These are phyloP conservation scores for Rhagonycha fulva DNA, from an alignment of 2,888 invertebrate genomes.

Conservation along the genomic window DNA sequence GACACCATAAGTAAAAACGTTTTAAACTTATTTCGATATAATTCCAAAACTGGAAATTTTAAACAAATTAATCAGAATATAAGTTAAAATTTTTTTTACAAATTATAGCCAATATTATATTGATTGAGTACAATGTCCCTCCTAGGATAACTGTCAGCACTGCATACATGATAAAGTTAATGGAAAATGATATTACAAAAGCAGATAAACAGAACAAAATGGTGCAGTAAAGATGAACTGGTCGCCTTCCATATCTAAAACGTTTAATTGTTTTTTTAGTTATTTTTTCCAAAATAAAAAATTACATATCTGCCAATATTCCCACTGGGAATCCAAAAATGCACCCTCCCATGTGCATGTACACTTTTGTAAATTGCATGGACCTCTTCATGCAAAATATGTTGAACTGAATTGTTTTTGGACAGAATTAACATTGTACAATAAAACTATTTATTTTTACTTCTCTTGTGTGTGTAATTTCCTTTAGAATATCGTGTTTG, in stretches of 20 bases:
- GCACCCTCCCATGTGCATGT: not conserved
- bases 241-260: not conserved
- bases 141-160: not conserved
- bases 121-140: not conserved
- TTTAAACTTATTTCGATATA: not conserved
- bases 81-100: not conserved
- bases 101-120: not conserved
- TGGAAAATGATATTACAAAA: not conserved
- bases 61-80: not conserved
- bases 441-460: not conserved
- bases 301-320: not conserved
- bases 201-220: not conserved
- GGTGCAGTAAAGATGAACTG: not conserved
- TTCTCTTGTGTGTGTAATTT: not conserved
- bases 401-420: not conserved
- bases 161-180: not conserved
- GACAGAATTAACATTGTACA: not conserved
- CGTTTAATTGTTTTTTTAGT: accelerated
- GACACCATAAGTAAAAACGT: not conserved
- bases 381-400: not conserved
- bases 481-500: not conserved
- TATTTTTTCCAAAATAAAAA: not conserved
- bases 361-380: not conserved
- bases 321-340: not conserved
- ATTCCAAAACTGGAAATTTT: not conserved